Base-by-base conservation (phyloP, 2,888 invertebrate genomes). In the Caenorhabditis sp. region DNA sequence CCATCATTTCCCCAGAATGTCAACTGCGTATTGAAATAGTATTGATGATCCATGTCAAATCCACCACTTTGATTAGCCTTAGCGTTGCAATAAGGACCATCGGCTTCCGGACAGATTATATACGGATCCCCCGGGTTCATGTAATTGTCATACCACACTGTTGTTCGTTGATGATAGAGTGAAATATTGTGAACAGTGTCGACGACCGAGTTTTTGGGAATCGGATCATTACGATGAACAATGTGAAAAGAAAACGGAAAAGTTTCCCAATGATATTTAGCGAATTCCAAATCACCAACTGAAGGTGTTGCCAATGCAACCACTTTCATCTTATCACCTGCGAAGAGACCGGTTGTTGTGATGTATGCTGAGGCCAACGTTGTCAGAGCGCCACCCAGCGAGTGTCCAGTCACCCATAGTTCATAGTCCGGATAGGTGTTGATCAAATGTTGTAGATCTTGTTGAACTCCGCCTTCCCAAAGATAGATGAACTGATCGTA, bases 61-160 rank as follows among this genome's bases (percentile, higher is more conserved):
- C 2, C 53, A 10, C 5, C 19, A 51, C 21, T 51, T 3, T 21
- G 51, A 23, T 51, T 51, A 17, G 43, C 43, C 17, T 43, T 10
- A 43, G 5, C 14, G 14, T 17, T 71, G 23, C 71, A 71, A 49
- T 57, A 67, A 6, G 36, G 1, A 12, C 63, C 66, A 36, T 66
- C 71, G 8, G 71, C 62, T 60, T 71, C 71, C 3, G 26, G 37
- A n/a, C 72, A 72, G 6, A 72, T 49, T 14, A 59, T 14, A 36
- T 58, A 72, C 6, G 31, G n/a, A 31, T 67, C 64, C 1, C 58
- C 58, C 10, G 23, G 12, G 6, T 21, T 57, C 72, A 72, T 72
- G 51, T 64, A 31, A 49, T 72, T 72, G 19, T 72, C 53, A 54
- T 71, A 70, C 72, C 72, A 72, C 6, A 72, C 62, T 72, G 66